phyloP scores from a whole-genome alignment of 2,113 vertebrate species.

The Engystomops pustulosus region DNA sequence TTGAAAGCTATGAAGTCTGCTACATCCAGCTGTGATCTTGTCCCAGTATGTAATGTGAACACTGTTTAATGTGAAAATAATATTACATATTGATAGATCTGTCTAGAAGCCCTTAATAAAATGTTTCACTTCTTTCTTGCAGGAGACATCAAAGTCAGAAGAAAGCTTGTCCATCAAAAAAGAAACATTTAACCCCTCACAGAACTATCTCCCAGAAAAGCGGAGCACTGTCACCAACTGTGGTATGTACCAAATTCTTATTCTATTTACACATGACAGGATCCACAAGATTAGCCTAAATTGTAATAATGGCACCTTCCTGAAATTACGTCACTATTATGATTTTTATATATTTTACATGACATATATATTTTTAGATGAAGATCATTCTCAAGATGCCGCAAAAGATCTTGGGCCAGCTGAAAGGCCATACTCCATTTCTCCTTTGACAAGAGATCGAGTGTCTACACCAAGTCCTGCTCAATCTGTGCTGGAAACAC shows the following conservation, averaged over 20 bases:
- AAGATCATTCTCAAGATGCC: constrained; percentile 84
- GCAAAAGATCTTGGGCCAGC: constrained; percentile 78
- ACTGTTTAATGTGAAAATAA: neutral
- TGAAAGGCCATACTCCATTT: constrained; percentile 79
- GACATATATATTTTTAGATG: constrained; percentile 73
- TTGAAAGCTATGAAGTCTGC: constrained; percentile 94
- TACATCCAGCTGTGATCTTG: constrained; percentile 83
- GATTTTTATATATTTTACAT: neutral
- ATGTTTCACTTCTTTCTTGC: constrained; percentile 60
- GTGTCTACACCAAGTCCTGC: constrained; percentile 74
- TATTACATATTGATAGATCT: neutral
- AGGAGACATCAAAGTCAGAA: constrained; percentile 82
- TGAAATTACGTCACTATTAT: neutral
- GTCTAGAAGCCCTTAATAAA: neutral
- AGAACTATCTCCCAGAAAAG: constrained; percentile 89
- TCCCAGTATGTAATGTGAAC: constrained; percentile 79
- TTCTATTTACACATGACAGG: neutral
- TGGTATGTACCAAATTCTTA: constrained; percentile 72
- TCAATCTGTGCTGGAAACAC: constrained; percentile 68
- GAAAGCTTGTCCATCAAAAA: constrained; percentile 86
- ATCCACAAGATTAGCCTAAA: neutral
- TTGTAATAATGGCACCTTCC: neutral
- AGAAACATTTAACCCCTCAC: constrained; percentile 85
- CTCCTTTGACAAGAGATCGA: constrained; percentile 70
- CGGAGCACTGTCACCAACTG: constrained; percentile 75